A percentile compares a stretch with the other conserved stretches of the same genome.
Evolutionary conservation across 2,113 vertebrate species (phyloP).

Genomic region (Amia ocellicauda): DNA sequence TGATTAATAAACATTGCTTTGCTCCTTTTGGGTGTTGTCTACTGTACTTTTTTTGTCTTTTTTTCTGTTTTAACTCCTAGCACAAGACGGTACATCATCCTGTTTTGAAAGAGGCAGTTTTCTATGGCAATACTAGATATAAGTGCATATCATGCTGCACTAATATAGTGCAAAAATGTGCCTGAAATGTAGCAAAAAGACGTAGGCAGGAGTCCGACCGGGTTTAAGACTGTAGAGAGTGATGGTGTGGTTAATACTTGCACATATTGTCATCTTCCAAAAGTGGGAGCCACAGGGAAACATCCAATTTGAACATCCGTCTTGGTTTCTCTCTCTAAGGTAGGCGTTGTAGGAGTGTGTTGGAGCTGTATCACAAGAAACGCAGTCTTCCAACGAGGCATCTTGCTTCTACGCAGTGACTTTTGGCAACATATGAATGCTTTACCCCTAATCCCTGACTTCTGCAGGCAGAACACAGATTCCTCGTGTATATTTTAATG

Average conservation of each 20-base stretch:
- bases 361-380: background rate
- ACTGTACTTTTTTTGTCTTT: conserved; percentile 46
- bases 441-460: conserved; percentile 52
- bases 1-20: conserved; percentile 51
- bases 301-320: conserved; percentile 60
- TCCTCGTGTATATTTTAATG: conserved; percentile 21
- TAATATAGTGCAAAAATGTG: conserved; percentile 99
- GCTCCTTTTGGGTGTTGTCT: conserved; percentile 49
- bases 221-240: conserved; percentile 66
- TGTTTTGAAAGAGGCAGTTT: conserved; percentile 81
- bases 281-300: conserved; percentile 67
- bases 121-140: conserved; percentile 86
- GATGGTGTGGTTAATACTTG: conserved; percentile 58
- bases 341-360: background rate
- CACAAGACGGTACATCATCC: conserved; percentile 72
- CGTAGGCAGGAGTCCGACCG: conserved; percentile 71
- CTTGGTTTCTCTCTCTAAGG: conserved; percentile 26
- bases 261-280: conserved; percentile 62
- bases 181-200: conserved; percentile 77
- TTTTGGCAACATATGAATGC: conserved; percentile 57
- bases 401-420: conserved; percentile 49
- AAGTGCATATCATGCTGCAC: conserved; percentile 95
- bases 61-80: conserved; percentile 66
- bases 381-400: conserved; percentile 55
- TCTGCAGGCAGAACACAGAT: conserved; percentile 37